Base-by-base conservation (phyloP, 2,113 vertebrate species). In the Tachysurus fulvidraco region DNA sequence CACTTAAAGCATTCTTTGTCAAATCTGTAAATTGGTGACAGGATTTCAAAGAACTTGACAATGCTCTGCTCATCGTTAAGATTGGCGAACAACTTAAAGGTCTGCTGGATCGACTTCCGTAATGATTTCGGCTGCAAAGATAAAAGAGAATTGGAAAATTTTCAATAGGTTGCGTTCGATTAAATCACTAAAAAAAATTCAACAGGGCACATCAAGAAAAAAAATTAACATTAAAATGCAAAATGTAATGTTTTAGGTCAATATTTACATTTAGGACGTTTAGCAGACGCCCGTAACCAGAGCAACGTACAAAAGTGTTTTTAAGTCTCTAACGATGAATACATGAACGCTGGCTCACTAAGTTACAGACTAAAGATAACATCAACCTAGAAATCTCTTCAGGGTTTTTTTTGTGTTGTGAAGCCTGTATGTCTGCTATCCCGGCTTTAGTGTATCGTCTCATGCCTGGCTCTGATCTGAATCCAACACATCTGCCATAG, bases 1-100 rank as follows among this genome's bases (percentile, higher is more conserved):
- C 98, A 99, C 91, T 99, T 99, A 95, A 99, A 99, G 94, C 97
- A 99, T 90, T 99, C 98, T 89, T 99, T 99, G 92, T 99, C 98
- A 85, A 98, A 99, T 94, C 96, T 96, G 93, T 98, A 97, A 88
- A 99, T 96, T 0, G 98, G 97, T 50, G 96, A 96, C 67, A 99
- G 95, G 84, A 99, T 98, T 92, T 99, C 98, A 85, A 99, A 99
- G 95, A 99, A 99, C 82, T 98, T 99, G 93, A 98, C 92, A 92
- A 99, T 98, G 93, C 98, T 98, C 94, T 99, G 97, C 93, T 99
- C 98, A 90, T 98, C 96, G 0, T 98, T 98, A 87, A 98, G 95
- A 93, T 98, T 98, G 92, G 98, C 98, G 85, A 99, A 99, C 81
- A 98, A 97, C 89, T 98, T 97, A 88, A 99, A 99, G 0, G 98